Conservation (phyloP, 2,888 invertebrate genomes). For the Torymus auratus region DNA sequence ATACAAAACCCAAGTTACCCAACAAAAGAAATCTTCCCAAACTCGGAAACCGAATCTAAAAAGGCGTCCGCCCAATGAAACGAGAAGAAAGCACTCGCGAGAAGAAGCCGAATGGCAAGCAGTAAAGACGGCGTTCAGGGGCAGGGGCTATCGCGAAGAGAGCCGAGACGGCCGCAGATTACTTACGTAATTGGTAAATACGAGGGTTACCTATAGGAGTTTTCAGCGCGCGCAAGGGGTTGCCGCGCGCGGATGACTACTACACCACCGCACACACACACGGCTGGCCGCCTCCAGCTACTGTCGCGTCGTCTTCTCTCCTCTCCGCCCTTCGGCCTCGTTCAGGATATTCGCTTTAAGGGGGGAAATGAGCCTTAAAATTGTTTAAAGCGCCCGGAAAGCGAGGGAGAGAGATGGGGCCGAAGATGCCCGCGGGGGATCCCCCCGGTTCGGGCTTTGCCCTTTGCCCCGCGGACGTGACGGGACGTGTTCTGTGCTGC, state of each 20-base stretch:
- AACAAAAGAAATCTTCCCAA: not conserved
- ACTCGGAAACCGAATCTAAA: too few relatives aligned
- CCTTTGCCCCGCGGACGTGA: conserved; percentile 1
- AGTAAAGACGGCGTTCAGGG: conserved; percentile 66
- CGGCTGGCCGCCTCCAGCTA: conserved; percentile 21
- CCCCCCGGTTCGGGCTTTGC: conserved; percentile 18
- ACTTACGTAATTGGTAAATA: conserved; percentile 77
- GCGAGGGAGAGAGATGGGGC: conserved; percentile 9
- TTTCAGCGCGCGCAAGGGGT: conserved; percentile 63
- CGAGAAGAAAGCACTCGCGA: not conserved
- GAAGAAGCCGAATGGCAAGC: conserved; percentile 57
- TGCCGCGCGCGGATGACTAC: conserved; percentile 65
- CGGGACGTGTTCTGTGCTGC: not conserved
- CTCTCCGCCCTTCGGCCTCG: conserved; percentile 62
- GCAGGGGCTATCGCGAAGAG: not conserved
- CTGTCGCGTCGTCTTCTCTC: conserved; percentile 23
- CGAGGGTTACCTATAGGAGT: conserved; percentile 68
- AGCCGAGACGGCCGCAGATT: conserved; percentile 71
- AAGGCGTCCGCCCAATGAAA: not conserved
- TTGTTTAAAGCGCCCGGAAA: conserved; percentile 76
- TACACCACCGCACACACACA: too few relatives aligned
- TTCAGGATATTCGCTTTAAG: conserved; percentile 75
- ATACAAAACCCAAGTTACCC: not conserved
- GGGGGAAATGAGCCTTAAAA: conserved; percentile 77
- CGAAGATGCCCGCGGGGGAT: not conserved